phyloP scores from a whole-genome alignment of 2,113 vertebrate genomes.

The Cyprinodon variegatus region DNA sequence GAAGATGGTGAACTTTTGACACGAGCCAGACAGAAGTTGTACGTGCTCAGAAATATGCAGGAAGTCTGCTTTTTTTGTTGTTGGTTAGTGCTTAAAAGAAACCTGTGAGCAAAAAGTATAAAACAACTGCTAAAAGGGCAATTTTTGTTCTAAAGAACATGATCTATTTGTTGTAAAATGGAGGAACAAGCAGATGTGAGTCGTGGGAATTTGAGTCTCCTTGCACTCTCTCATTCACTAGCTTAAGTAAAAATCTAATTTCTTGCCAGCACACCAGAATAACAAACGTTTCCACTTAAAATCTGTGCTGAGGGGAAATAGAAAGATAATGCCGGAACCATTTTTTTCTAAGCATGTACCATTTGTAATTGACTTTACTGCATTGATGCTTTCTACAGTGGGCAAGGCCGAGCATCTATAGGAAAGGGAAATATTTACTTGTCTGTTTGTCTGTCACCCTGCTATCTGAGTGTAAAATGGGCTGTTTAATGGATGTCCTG shows the following conservation, averaged over 20 bases:
- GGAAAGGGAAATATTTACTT: conserved; percentile 50
- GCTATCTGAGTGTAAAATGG: conserved; percentile 36
- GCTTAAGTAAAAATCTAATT: conserved; percentile 61
- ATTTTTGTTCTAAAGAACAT: conserved; percentile 12
- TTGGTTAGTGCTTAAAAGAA: conserved; percentile 43
- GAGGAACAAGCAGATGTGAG: conserved; percentile 50
- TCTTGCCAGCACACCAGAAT: conserved; percentile 60
- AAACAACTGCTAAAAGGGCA: conserved; percentile 24
- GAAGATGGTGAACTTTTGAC: conserved; percentile 50
- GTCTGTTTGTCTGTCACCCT: conserved; percentile 57
- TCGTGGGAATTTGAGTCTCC: conserved; percentile 68
- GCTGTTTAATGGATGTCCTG: conserved; percentile 68
- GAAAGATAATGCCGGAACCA: conserved; percentile 47
- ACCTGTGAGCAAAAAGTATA: conserved; percentile 20
- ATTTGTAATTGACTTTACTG: conserved; percentile 36
- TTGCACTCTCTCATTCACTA: conserved; percentile 51
- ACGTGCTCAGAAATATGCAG: conserved; percentile 52
- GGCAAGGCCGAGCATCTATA: conserved; percentile 11
- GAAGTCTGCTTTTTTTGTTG: conserved; percentile 43
- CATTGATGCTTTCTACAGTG: conserved; percentile 13
- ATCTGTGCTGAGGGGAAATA: conserved; percentile 62
- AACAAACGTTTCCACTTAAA: conserved; percentile 67
- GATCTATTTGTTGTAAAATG: conserved; percentile 33
- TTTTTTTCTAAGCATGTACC: conserved; percentile 37
- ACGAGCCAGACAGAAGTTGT: conserved; percentile 47